These are phyloP conservation scores for Rhea pennata DNA, from an alignment of 2,113 vertebrate species.

Conservation along the genomic window DNA sequence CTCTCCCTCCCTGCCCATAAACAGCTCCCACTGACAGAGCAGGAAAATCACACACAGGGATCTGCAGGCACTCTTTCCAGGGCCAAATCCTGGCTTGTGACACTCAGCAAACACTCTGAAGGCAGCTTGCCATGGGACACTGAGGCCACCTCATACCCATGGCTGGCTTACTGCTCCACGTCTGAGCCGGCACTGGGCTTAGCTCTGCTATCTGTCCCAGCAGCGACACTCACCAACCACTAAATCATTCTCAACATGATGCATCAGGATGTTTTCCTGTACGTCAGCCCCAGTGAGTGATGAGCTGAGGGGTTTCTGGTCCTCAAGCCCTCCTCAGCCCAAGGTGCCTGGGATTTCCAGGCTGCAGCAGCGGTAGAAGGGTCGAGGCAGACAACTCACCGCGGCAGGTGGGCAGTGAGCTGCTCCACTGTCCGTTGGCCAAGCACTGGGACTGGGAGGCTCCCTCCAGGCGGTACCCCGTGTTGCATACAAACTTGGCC, in stretches of 20 bases:
- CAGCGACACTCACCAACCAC: too few relatives aligned
- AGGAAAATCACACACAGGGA: too few relatives aligned
- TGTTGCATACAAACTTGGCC: conserved; percentile 91
- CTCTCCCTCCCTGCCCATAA: not conserved
- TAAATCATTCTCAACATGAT: too few relatives aligned
- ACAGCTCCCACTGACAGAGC: not conserved
- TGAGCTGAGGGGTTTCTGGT: not conserved
- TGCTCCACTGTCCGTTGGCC: conserved; percentile 94
- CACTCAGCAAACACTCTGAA: too few relatives aligned
- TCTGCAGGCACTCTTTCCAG: not conserved
- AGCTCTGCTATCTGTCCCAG: too few relatives aligned
- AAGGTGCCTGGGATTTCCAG: not conserved
- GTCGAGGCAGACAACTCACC: conserved; percentile 77
- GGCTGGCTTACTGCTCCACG: not conserved
- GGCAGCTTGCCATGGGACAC: too few relatives aligned
- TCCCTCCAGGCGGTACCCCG: conserved; percentile 89
- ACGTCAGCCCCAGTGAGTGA: not conserved
- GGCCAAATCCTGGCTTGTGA: not conserved
- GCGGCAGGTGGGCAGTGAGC: conserved; percentile 88
- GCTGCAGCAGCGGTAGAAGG: too few relatives aligned
- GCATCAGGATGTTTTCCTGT: too few relatives aligned
- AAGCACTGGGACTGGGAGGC: conserved; percentile 86
- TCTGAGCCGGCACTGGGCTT: too few relatives aligned
- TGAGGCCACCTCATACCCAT: not conserved
- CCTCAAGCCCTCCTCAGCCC: not conserved